Evolutionary conservation across 2,888 invertebrate species (phyloP), one percentile per base, ranked within the genome.

Genomic region (Orthosia gothica): DNA sequence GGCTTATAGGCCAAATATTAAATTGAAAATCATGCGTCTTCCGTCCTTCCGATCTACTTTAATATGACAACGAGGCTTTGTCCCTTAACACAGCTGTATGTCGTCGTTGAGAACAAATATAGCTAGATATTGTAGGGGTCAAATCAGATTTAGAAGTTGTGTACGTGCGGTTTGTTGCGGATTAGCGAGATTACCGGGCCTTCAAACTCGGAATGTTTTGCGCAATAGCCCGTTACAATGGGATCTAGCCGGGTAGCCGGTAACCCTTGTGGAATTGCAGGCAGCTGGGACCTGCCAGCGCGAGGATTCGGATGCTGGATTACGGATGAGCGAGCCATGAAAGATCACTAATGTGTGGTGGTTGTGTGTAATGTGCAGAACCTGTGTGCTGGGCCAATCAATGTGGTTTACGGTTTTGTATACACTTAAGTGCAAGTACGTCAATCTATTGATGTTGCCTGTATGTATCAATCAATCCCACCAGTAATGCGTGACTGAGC

Each of bases 81-180:
- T 84, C 78, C 67, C 65, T 26, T 64, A 79, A 63, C 78, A 73
- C 67, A 81, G 78, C 73, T 80, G 83, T 78, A 81, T 66, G 57
- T 74, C 66, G 77, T 71, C 71, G 82, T 76, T 68, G 69, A 77
- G 76, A 76, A 84, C 77, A 82, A 88, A 86, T 87, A 86, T 67
- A 79, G 75, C 64, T 83, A 84, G 86, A 83, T 82, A 84, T 83
- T 85, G 82, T 79, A 79, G 74, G 85, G 85, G 85, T 87, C 76
- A 81, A 75, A 87, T 88, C 88, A 90, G 87, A 91, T 91, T 90
- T 88, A 87, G 87, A 87, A 90, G 87, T 90, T 89, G 86, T 88
- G 88, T 90, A 85, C 89, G 89, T 91, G 92, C 86, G 91, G 91
- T 91, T 91, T 87, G 88, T 86, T 86, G 88, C 89, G 91, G 90